phyloP scores from a whole-genome alignment of 2,113 vertebrate genomes.

The Bos indicus region DNA sequence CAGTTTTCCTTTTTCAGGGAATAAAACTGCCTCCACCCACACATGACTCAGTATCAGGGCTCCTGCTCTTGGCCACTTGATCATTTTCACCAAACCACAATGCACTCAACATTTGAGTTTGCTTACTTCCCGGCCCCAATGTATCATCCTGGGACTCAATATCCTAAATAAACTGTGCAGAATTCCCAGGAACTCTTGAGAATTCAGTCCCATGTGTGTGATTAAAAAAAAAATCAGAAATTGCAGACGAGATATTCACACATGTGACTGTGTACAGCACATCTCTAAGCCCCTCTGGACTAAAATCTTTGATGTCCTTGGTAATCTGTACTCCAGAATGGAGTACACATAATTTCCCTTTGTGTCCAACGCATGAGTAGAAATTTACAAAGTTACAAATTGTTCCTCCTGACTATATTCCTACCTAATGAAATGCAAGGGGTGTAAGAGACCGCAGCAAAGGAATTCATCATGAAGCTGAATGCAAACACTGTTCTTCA shows the following conservation, averaged over 20 bases:
- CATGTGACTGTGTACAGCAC: background rate
- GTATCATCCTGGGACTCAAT: background rate
- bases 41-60: background rate
- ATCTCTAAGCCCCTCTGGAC: background rate
- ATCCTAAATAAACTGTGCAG: background rate
- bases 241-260: background rate
- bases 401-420: background rate
- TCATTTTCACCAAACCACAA: background rate
- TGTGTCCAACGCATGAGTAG: slow-evolving; percentile 30
- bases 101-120: rapidly evolving
- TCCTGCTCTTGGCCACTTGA: background rate
- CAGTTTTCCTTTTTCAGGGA: background rate
- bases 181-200: background rate
- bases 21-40: background rate
- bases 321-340: slow-evolving; percentile 39
- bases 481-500: slow-evolving; percentile 33
- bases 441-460: background rate
- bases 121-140: background rate
- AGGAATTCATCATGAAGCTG: slow-evolving; percentile 42
- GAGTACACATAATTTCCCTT: slow-evolving; percentile 48
- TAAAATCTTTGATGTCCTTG: slow-evolving; percentile 31
- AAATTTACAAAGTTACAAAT: slow-evolving; percentile 52
- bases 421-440: slow-evolving; percentile 21
- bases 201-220: background rate
- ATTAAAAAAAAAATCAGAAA: background rate